These are phyloP conservation scores for Procavia capensis DNA, from an alignment of 2,113 vertebrate genomes.

Conservation along the genomic window DNA sequence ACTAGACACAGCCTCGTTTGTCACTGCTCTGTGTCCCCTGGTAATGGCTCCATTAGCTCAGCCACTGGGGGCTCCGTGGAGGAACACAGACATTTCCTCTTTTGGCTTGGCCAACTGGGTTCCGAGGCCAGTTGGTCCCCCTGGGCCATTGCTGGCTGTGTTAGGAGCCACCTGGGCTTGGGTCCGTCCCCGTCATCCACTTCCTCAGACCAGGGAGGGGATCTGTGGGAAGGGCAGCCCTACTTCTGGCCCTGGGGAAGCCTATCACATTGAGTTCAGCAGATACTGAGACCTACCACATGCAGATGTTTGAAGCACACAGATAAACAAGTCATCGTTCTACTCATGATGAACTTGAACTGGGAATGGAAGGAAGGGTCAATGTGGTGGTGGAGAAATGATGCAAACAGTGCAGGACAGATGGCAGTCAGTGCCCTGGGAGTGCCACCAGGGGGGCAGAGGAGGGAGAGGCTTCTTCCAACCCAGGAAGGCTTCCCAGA, in stretches of 20 bases:
- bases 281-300: not conserved
- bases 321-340: fast-evolving
- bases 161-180: not conserved
- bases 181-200: fast-evolving
- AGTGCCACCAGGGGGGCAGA: not conserved
- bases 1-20: not conserved
- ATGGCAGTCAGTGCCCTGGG: not conserved
- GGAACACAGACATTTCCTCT: not conserved
- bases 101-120: not conserved
- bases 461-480: not conserved
- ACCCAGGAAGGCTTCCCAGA: too few species aligned
- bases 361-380: not conserved
- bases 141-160: not conserved
- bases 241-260: not conserved
- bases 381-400: not conserved
- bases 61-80: not conserved
- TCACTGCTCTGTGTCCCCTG: fast-evolving
- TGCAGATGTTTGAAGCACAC: fast-evolving
- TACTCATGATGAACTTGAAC: not conserved
- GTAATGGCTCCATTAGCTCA: too few species aligned
- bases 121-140: not conserved
- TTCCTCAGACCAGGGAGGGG: not conserved
- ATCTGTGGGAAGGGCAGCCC: not conserved
- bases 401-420: not conserved
- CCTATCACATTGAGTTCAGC: not conserved